Evolutionary conservation across 2,888 invertebrate genomes (phyloP).

Genomic region (Andrena bicolor): DNA sequence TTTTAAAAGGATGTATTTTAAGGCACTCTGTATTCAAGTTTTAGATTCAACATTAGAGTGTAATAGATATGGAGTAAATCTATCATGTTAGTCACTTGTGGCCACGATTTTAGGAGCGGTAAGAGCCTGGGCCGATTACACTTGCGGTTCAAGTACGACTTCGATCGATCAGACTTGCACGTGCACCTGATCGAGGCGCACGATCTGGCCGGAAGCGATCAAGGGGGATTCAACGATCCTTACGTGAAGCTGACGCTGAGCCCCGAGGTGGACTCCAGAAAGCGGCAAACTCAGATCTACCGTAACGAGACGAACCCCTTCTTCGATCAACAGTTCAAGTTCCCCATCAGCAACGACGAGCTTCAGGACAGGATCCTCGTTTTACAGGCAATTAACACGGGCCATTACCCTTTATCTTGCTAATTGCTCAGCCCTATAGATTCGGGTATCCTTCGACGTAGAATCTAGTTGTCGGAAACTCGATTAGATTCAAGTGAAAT

Average conservation of each 20-base stretch:
- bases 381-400: slow-evolving; percentile 87
- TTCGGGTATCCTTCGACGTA: neutral
- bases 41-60: too few relatives aligned
- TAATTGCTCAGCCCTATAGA: neutral
- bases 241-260: slow-evolving; percentile 92
- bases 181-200: slow-evolving; percentile 97
- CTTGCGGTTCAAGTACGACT: slow-evolving; percentile 94
- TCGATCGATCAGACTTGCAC: slow-evolving; percentile 94
- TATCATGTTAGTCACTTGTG: neutral
- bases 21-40: too few relatives aligned
- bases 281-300: slow-evolving; percentile 94
- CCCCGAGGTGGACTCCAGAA: slow-evolving; percentile 94
- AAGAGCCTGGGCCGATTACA: slow-evolving; percentile 93
- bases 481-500: neutral
- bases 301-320: slow-evolving; percentile 94
- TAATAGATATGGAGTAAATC: too few relatives aligned
- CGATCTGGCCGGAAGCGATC: slow-evolving; percentile 93
- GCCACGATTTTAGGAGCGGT: slow-evolving; percentile 84
- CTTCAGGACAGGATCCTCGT: slow-evolving; percentile 91
- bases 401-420: neutral
- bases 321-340: slow-evolving; percentile 97
- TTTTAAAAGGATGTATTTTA: too few relatives aligned
- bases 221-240: slow-evolving; percentile 95
- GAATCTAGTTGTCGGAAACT: neutral
- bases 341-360: slow-evolving; percentile 95